Conservation (phyloP, 2,113 vertebrate species). For the Eubucco bourcierii region DNA sequence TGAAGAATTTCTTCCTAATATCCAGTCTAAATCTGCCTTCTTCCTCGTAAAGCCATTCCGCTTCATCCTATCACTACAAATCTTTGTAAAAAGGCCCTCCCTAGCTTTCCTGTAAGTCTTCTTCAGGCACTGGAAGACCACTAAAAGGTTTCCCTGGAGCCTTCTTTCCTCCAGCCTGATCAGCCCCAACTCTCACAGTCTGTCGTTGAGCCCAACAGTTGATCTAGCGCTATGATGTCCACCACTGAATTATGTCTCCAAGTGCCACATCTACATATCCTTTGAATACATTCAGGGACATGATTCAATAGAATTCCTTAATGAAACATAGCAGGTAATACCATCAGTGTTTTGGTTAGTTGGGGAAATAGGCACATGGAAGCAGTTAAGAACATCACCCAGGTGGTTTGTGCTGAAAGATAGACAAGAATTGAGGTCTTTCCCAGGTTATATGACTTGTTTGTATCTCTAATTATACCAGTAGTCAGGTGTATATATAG, state of each 20-base stretch:
- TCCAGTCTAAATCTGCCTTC: too few species aligned
- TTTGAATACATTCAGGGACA: not conserved
- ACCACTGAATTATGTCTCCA: not conserved
- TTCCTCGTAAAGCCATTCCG: too few species aligned
- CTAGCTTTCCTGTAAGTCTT: too few species aligned
- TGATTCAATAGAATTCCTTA: not conserved
- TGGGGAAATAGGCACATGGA: not conserved
- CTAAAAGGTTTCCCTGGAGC: too few species aligned
- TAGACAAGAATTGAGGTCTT: not conserved
- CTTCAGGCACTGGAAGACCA: too few species aligned
- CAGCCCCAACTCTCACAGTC: too few species aligned
- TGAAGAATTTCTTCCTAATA: too few species aligned
- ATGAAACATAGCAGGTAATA: not conserved
- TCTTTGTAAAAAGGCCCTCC: too few species aligned
- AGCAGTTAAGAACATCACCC: not conserved
- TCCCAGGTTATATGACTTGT: not conserved
- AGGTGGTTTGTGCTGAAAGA: not conserved
- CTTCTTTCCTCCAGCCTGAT: too few species aligned
- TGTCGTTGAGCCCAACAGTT: not conserved
- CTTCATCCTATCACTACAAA: too few species aligned
- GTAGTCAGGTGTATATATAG: not conserved
- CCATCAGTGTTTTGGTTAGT: not conserved
- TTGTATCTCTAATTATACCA: not conserved
- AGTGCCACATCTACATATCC: accelerated
- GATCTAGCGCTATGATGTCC: not conserved